Evolutionary conservation across 2,888 invertebrate species (phyloP), one percentile per base, ranked within the genome.

Genomic region (Incurvaria masculella): DNA sequence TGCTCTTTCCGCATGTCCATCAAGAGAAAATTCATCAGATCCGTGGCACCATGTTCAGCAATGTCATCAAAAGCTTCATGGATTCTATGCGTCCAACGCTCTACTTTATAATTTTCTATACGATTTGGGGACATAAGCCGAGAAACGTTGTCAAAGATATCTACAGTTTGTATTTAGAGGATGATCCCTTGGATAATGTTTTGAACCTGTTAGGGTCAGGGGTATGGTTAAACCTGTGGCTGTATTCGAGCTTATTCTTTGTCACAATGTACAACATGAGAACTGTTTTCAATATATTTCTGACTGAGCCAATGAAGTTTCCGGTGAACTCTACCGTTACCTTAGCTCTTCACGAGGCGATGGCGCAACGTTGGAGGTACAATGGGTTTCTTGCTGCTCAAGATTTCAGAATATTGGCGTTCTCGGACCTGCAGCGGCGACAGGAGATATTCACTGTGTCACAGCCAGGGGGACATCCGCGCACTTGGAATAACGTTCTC

Each of bases 381-480:
- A 79, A 87, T 52, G 88, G 88, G 63, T 86, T 89, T 60, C 71
- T 94, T 47, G 92, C 88, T 5, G 89, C 87, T 52, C 76, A 87
- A 51, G 91, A 92, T 64, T 75, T 94, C 18, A 82, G 81, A 57
- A 80, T 82, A 26, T 64, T 93, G 57, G 80, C 88, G 0, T 80
- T 84, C 58, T 85, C 83, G 59, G 85, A 86, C 40, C 62, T 71
- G 19, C 45, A 53, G 1, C 78, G 90, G 56, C 80, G 93, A 44
- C 65, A 74, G 55, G 72, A 83, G 49, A 72, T 94, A 40, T 94
- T 88, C 61, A 80, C 83, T 14, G 70, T 92, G 0, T 91, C 91
- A 23, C 84, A 87, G 59, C 92, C 91, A 21, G 92, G 93, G 18
- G 92, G 92, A 23, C 93, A 93, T 66, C 92, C 94, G 1, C 87